Evolutionary conservation across 2,113 vertebrate genomes (phyloP), one percentile per base, ranked within the genome.

Genomic region (Phalacrocorax pelagicus): DNA sequence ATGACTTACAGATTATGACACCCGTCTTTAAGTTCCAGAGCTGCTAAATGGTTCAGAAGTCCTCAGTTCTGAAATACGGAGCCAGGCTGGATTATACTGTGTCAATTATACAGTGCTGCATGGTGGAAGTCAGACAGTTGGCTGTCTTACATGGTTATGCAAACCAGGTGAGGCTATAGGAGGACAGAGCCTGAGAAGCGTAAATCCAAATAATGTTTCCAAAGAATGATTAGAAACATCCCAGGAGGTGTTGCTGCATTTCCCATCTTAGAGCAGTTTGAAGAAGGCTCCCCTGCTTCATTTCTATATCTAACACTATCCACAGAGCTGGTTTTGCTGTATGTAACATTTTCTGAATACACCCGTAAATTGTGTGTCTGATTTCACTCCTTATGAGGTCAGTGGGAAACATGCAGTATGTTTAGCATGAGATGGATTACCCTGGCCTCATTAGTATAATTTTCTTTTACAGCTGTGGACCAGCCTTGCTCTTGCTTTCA

Each of bases 41-140:
- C n/a, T 94, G 78, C 67, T 79, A 63, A 52, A n/a, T 5, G 46
- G 24, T 17, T 74, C 78, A 59, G 81, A 61, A 79, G 2, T 18
- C 15, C 30, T 81, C 72, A 40, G 32, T 49, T 44, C 14, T 40
- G 54, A 57, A 34, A 12, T 27, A 38, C 2, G 24, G 46, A 74
- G 15, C 42, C 1, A 4, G 65, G 27, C 4, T 9, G 34, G 54
- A 5, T 40, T 57, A 3, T 26, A 34, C 10, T 63, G 15, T 72
- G 29, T 29, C 58, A 26, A 8, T 80, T 57, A 24, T 24, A 46
- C 8, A 17, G 0, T 27, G 47, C 19, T 38, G 12, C 0, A 0
- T 55, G 58, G 20, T 44, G 34, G 55, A 86, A 75, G 61, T n/a
- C 32, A 42, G 57, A 15, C 8, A 52, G 36, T 19, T 4, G 8